phyloP scores from a whole-genome alignment of 2,797 vertebrate genomes.

The Aulostomus chinensis region DNA sequence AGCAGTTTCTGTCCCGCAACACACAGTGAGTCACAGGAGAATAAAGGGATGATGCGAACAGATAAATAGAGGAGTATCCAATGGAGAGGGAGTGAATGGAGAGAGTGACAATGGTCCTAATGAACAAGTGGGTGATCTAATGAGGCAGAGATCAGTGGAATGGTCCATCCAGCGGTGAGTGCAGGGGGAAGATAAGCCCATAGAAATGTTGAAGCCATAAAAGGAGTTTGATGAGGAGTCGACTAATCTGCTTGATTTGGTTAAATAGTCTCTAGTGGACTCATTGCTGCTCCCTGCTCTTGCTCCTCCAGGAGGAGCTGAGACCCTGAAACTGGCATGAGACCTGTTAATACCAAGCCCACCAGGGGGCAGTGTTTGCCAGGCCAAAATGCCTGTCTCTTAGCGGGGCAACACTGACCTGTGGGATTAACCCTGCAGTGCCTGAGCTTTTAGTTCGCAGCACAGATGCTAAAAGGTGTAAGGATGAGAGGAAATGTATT shows the following conservation, averaged over 20 bases:
- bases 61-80: conserved; percentile 44
- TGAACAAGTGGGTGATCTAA: conserved; percentile 72
- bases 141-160: conserved; percentile 64
- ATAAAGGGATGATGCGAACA: conserved; percentile 25
- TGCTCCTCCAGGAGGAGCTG: conserved; percentile 37
- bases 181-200: conserved; percentile 63
- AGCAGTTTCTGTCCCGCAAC: conserved; percentile 91
- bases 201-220: conserved; percentile 56
- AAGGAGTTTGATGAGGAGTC: conserved; percentile 70
- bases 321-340: conserved; percentile 31
- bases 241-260: conserved; percentile 73
- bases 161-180: conserved; percentile 51
- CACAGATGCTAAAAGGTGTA: conserved; percentile 9
- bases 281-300: conserved; percentile 47
- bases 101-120: conserved; percentile 53
- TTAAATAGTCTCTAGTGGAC: conserved; percentile 58
- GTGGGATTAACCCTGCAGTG: conserved; percentile 64
- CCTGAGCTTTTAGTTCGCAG: conserved; percentile 13
- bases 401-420: conserved; percentile 67
- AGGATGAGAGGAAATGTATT: conserved; percentile 16
- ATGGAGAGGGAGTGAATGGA: conserved; percentile 35
- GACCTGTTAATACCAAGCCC: conserved; percentile 71
- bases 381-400: conserved; percentile 68
- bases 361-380: conserved; percentile 87
- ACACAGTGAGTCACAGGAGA: conserved; percentile 82